Percentiles rank a stretch among this genome's conserved stretches.
phyloP scores from a whole-genome alignment of 2,888 invertebrate genomes.

The Cheilosia variabilis region DNA sequence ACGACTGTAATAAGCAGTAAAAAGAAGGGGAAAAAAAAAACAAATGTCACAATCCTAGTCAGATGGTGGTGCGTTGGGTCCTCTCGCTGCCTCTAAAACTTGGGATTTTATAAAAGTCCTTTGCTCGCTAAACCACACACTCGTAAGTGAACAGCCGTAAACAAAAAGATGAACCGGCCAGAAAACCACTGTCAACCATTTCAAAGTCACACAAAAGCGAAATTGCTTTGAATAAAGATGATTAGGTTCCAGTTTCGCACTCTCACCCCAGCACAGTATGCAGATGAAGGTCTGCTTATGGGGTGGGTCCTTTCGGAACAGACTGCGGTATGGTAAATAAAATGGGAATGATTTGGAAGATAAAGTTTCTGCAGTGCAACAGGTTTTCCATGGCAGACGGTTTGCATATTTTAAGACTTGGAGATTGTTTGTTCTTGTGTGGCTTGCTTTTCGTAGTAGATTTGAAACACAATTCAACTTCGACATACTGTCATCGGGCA shows the following conservation, averaged over 20 bases:
- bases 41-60: constrained; percentile 55
- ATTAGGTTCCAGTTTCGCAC: constrained; percentile 46
- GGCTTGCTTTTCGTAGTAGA: neutral
- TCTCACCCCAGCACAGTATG: neutral
- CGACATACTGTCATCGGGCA: too few relatives aligned
- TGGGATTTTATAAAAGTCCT: constrained; percentile 39
- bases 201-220: constrained; percentile 53
- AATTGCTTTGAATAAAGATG: constrained; percentile 56
- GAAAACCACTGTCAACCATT: constrained; percentile 32
- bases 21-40: constrained; percentile 21
- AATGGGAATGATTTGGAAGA: neutral
- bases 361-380: constrained; percentile 14
- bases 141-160: constrained; percentile 2
- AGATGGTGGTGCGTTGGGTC: constrained; percentile 39
- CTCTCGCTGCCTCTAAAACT: constrained; percentile 31
- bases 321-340: neutral
- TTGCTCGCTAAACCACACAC: constrained; percentile 21
- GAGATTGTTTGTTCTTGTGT: neutral
- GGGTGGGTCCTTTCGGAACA: neutral
- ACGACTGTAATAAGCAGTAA: constrained; percentile 59
- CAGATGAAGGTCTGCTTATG: neutral
- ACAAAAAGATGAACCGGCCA: neutral
- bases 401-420: constrained; percentile 3
- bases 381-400: constrained; percentile 1
- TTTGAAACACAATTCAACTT: neutral